Base-by-base conservation (phyloP, 2,113 vertebrate species). In the Lampris megalopsis region DNA sequence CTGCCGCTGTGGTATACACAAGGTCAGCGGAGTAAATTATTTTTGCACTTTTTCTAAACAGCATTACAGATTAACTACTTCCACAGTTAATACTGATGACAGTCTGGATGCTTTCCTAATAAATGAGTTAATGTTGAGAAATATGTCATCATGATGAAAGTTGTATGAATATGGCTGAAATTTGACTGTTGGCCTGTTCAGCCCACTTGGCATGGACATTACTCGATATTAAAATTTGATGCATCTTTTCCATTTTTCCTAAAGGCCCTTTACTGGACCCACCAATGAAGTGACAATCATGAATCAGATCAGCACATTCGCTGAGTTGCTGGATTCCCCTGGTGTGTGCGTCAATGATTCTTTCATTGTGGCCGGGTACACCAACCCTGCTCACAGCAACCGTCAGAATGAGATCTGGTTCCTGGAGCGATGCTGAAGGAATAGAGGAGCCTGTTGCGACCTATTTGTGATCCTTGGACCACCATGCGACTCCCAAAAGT, bases 351-450 rank as follows among this genome's bases (percentile, higher is more conserved):
- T 94, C 75, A 94, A 77, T 13, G 90, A 96, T 75, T 95, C 94
- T 0, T 97, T 96, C 91, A 95, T 97, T 10, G 91, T 97, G 24
- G 96, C 97, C 0, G 95, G 95, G 60, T 97, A 97, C 84, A 97
- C 95, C n/a, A 97, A 96, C 77, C 97, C 96, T 0, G 96, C 96
- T 0, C 95, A 95, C 24, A 89, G 88, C 84, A 85, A 94, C 60
- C 94, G 95, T 2, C 92, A 93, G 63, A 97, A 97, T 2, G 96
- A 97, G 90, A 95, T 97, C 72, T 97, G 97, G 96, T 96, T 97
- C 86, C 86, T 96, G 0, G 94, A 96, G 79, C 90, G 92, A 3
- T 90, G 57, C 1, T 96, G 92, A 95, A 56, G 43, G 37, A 43
- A 3, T 0, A 13, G 7, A 9, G 48, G 43, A 58, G 53, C 1